These are phyloP conservation scores for Uria aalge DNA, from an alignment of 2,113 vertebrate genomes.

Conservation along the genomic window DNA sequence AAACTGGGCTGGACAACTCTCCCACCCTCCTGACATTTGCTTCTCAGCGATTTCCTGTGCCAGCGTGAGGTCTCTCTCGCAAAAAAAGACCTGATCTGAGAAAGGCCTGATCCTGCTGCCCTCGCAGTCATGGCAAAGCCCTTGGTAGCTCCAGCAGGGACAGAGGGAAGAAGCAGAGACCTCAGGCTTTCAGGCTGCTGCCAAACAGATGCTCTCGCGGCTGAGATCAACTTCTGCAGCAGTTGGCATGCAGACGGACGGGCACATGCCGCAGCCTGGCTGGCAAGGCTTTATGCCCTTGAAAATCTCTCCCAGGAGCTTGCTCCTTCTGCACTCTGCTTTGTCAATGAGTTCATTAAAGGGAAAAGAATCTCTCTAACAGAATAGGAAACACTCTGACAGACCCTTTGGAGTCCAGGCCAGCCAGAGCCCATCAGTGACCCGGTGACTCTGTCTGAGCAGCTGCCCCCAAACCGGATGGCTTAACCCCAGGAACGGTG, in stretches of 20 bases:
- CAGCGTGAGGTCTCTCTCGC: rapidly evolving
- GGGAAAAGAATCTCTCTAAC: neutral
- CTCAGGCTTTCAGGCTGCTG: neutral
- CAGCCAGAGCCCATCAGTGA: neutral
- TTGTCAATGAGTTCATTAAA: neutral
- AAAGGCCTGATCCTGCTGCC: neutral
- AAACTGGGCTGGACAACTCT: neutral
- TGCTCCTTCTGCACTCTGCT: neutral
- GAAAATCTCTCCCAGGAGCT: neutral
- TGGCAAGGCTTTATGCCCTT: neutral
- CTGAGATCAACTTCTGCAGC: neutral
- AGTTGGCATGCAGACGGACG: neutral
- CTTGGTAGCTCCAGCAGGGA: neutral
- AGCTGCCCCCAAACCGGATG: neutral
- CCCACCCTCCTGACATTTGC: neutral
- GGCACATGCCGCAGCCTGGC: neutral
- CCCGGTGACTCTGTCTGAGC: neutral
- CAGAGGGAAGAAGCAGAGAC: neutral
- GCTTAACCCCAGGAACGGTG: neutral
- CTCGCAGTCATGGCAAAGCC: neutral
- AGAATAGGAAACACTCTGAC: neutral
- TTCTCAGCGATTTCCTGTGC: neutral
- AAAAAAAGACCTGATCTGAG: neutral
- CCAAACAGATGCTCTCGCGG: neutral
- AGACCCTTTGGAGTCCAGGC: neutral